These are phyloP conservation scores for Tachuris rubrigastra DNA, from an alignment of 2,113 vertebrate genomes.

Conservation along the genomic window DNA sequence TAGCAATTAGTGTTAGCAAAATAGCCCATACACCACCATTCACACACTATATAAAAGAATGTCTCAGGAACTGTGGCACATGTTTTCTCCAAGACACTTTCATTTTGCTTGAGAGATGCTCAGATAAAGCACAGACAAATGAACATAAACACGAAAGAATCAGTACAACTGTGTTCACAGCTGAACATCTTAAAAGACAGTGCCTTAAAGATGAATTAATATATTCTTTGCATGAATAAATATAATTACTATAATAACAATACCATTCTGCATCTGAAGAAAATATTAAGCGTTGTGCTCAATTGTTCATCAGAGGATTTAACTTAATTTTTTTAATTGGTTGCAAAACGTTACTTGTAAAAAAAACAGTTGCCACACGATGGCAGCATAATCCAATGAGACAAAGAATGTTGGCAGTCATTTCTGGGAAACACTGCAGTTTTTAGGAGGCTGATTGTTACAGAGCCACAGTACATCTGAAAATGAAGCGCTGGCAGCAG, in stretches of 20 bases:
- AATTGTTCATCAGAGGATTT: neutral
- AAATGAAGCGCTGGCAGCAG: conserved; percentile 13
- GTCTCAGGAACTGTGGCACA: neutral
- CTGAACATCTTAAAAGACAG: neutral
- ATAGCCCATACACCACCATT: neutral
- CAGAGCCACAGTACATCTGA: neutral
- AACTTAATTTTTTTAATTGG: neutral
- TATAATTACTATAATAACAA: neutral
- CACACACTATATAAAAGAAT: neutral
- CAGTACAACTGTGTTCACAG: neutral
- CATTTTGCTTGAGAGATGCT: neutral
- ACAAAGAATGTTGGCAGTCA: neutral
- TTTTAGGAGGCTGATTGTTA: conserved; percentile 28
- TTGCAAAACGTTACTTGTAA: neutral
- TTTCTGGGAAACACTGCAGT: neutral
- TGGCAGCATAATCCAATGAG: conserved; percentile 55
- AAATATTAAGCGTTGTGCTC: neutral
- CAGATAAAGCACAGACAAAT: neutral
- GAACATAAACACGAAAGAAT: neutral
- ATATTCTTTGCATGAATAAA: neutral
- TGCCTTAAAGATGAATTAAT: neutral
- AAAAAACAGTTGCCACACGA: conserved; percentile 41
- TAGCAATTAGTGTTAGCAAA: neutral
- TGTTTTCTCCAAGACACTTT: neutral
- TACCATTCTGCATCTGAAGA: neutral